A percentile compares a stretch with the other conserved stretches of the same genome.
Conservation (phyloP, 2,113 vertebrate species). For the Cochlearius cochlearius region DNA sequence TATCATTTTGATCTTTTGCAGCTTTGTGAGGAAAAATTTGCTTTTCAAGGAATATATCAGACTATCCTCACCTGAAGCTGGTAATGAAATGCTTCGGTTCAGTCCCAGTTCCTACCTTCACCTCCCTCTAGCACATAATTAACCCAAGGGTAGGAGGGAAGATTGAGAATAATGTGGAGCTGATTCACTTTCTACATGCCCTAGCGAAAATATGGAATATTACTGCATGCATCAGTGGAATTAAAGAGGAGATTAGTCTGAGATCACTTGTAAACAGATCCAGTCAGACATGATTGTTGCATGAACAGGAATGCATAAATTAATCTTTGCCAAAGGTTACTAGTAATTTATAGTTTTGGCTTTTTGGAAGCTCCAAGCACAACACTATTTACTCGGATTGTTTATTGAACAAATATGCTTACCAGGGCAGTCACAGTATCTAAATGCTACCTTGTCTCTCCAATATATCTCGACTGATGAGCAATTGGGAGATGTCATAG, state of each 20-base stretch:
- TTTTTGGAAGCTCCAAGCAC: neutral
- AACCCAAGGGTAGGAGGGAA: neutral
- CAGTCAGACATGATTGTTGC: slow-evolving; percentile 25
- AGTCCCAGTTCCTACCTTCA: neutral
- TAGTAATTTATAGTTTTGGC: slow-evolving; percentile 18
- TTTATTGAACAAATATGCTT: neutral
- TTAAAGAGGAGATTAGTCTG: slow-evolving; percentile 8
- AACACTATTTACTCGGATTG: neutral
- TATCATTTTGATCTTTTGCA: neutral
- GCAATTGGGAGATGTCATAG: slow-evolving; percentile 11
- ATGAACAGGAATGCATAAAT: slow-evolving; percentile 14
- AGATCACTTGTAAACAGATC: slow-evolving; percentile 20
- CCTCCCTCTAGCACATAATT: neutral
- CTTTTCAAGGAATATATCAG: neutral
- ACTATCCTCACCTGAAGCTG: neutral
- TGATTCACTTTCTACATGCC: slow-evolving; percentile 21
- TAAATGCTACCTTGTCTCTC: neutral
- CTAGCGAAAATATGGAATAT: neutral
- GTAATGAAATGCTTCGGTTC: neutral
- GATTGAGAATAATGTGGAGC: neutral
- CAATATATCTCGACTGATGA: neutral
- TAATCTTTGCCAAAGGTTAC: slow-evolving; percentile 6
- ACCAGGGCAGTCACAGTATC: neutral
- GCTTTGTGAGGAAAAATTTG: neutral
- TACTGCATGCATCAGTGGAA: slow-evolving; percentile 12